Percentiles rank a stretch among this genome's conserved stretches.
Evolutionary conservation across 1,140 invertebrate species (phyloP).

Genomic region (Nixonia krombeini): DNA sequence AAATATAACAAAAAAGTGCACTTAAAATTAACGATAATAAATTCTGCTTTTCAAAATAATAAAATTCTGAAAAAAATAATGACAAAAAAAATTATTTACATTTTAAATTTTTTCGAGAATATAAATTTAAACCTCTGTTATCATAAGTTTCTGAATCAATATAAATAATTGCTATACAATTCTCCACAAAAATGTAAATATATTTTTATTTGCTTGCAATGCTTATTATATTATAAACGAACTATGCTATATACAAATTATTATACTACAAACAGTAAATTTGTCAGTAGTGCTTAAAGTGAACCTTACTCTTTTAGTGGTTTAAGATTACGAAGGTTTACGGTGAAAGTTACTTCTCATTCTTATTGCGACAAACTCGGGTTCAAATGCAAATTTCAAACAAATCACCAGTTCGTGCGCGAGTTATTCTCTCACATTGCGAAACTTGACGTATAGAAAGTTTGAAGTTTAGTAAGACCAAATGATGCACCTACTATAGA

Average conservation of each 20-base stretch:
- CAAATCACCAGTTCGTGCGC: slow-evolving; percentile 39
- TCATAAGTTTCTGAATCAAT: too few species aligned
- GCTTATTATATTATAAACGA: too few species aligned
- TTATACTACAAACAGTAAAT: slow-evolving; percentile 30
- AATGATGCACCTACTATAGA: slow-evolving; percentile 48
- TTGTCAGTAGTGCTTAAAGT: slow-evolving; percentile 23
- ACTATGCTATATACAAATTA: slow-evolving; percentile 40
- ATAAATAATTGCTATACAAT: too few species aligned
- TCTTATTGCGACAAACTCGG: slow-evolving; percentile 51
- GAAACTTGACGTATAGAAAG: slow-evolving; percentile 23
- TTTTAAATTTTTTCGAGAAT: too few species aligned
- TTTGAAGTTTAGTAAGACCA: slow-evolving; percentile 55
- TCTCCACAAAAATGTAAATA: too few species aligned
- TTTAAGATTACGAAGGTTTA: slow-evolving; percentile 60
- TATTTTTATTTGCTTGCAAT: too few species aligned
- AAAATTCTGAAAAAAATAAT: too few species aligned
- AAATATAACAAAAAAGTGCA: too few species aligned
- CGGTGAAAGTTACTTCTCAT: slow-evolving; percentile 47
- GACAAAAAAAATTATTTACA: too few species aligned
- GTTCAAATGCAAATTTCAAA: slow-evolving; percentile 56
- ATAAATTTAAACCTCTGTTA: too few species aligned
- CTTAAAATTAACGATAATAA: too few species aligned
- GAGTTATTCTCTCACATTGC: slow-evolving; percentile 27
- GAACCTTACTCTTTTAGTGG: slow-evolving; percentile 26
- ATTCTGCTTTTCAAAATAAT: too few species aligned